Evolutionary conservation across 2,888 invertebrate genomes (phyloP), one percentile per base, ranked within the genome.

Genomic region (Tachina fera): DNA sequence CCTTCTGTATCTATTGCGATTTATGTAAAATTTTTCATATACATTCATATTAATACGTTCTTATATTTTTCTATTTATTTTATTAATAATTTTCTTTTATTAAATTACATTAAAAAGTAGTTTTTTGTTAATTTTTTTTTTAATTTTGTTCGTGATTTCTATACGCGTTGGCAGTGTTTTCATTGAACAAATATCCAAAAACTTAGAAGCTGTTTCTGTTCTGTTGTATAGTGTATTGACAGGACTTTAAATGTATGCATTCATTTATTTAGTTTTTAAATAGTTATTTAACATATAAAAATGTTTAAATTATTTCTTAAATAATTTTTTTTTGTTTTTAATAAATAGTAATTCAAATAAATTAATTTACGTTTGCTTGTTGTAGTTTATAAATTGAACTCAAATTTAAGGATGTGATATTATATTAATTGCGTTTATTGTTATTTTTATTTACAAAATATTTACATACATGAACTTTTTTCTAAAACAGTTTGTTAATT

Each of bases 101-200:
- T 74, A 63, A 81, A 58, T 83, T 86, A 76, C 80, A 61, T 80
- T 83, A 77, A 74, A 81, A 79, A 79, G 60, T 70, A 43, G 22
- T 78, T 31, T 31, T 31, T 31, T 31, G 31, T 31, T 31, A 31
- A 31, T 1, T 83, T 49, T 81, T 31, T 63, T 56, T 81, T 74
- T 51, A 70, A 56, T 70, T 83, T 87, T 84, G 83, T 88, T 88
- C 88, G 90, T 91, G 90, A 90, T 91, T 91, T 82, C 77, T 84
- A 86, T 89, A 90, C 91, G 91, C 91, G 88, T 91, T 91, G 91
- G 91, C 91, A 91, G 91, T 91, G 91, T 91, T 90, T 90, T 88
- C 88, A 87, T 90, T 89, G 89, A 90, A 91, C 88, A 89, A 90
- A 90, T 89, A 84, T 77, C 86, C 82, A 88, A 87, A 87, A 87